phyloP scores from a whole-genome alignment of 2,797 vertebrate genomes.

The Mallotus villosus region DNA sequence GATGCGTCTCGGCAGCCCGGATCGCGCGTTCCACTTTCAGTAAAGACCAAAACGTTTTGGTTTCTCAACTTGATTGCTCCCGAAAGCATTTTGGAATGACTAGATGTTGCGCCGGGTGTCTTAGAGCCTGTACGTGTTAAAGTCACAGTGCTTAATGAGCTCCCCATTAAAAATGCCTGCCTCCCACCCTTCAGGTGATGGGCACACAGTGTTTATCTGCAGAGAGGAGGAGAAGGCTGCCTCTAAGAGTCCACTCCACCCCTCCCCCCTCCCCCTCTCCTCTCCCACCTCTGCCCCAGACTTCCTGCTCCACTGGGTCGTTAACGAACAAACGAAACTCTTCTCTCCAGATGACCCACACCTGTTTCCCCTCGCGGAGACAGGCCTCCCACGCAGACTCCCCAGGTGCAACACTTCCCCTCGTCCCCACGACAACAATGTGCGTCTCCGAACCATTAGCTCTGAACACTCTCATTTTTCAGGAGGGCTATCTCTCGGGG shows the following conservation, averaged over 20 bases:
- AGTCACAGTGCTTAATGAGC: background rate
- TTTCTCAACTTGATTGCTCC: background rate
- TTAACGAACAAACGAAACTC: constrained; percentile 61
- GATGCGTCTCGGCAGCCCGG: background rate
- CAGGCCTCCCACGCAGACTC: constrained; percentile 51
- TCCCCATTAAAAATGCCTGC: constrained; percentile 7
- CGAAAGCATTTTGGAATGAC: background rate
- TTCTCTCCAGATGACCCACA: constrained; percentile 57
- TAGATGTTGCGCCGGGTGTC: no score
- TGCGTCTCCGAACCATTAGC: constrained; percentile 36
- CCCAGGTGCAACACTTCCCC: constrained; percentile 32
- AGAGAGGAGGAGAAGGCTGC: constrained; percentile 38
- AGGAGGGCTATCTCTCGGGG: constrained; percentile 44
- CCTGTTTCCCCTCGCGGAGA: constrained; percentile 44
- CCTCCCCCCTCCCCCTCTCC: constrained; percentile 45
- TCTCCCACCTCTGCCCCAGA: constrained; percentile 49
- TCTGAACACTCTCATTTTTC: constrained; percentile 44
- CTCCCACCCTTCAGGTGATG: background rate
- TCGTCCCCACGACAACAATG: constrained; percentile 7
- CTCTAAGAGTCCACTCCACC: constrained; percentile 57
- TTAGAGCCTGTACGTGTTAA: background rate
- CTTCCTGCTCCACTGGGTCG: constrained; percentile 67
- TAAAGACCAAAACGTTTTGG: no score
- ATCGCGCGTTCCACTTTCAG: no score
- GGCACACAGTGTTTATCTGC: background rate